phyloP scores from a whole-genome alignment of 2,113 vertebrate species.

The Nesogale talazaci region DNA sequence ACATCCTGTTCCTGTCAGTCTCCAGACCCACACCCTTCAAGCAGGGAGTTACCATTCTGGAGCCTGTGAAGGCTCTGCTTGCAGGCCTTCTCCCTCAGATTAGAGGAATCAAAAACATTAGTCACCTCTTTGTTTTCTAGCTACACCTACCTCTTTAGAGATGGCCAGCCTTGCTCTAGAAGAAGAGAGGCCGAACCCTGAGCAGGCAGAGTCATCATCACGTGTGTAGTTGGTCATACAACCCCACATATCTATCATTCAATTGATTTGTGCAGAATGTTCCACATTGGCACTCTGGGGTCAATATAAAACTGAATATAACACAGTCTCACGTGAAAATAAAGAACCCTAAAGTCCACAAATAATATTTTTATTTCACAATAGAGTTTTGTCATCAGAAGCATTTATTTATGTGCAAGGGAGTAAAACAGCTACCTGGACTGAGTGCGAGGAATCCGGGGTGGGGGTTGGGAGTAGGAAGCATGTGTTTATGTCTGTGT shows the following conservation, averaged over 20 bases:
- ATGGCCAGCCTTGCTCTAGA: slow-evolving; percentile 10
- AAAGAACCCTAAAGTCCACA: background rate
- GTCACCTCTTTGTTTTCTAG: background rate
- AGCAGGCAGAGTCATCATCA: background rate
- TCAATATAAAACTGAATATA: background rate
- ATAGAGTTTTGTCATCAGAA: background rate
- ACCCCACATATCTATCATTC: background rate
- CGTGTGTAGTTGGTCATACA: background rate
- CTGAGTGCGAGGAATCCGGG: background rate
- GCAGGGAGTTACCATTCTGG: background rate
- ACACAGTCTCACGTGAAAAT: background rate
- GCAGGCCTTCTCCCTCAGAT: background rate
- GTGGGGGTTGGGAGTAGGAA: background rate
- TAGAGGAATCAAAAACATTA: background rate
- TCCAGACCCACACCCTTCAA: background rate
- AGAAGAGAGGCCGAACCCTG: background rate
- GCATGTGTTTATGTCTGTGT: background rate
- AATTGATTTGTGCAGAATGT: background rate
- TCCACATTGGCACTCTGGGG: background rate
- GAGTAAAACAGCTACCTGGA: background rate
- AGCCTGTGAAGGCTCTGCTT: background rate
- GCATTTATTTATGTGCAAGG: background rate
- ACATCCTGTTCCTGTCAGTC: slow-evolving; percentile 34
- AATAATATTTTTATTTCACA: background rate
- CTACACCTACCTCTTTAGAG: slow-evolving; percentile 31